These are phyloP conservation scores for Acleris sparsana DNA, from an alignment of 2,888 invertebrate species.

Conservation along the genomic window DNA sequence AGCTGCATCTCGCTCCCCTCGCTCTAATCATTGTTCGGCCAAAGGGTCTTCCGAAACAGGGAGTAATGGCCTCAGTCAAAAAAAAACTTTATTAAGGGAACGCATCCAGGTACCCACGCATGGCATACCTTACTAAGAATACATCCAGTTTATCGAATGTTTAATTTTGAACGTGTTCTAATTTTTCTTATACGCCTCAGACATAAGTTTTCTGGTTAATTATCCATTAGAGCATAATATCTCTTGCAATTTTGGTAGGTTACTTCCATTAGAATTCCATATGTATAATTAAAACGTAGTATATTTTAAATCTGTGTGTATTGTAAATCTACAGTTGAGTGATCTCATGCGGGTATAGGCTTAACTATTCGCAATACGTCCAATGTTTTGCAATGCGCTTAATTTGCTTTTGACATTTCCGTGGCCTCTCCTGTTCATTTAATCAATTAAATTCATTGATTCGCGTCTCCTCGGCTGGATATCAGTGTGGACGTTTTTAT, in stretches of 20 bases:
- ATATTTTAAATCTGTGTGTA: too few species aligned
- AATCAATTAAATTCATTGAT: slow-evolving; percentile 61
- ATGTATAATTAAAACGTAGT: too few species aligned
- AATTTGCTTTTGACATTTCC: slow-evolving; percentile 47
- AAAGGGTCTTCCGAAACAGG: slow-evolving; percentile 76
- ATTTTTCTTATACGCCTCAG: not conserved
- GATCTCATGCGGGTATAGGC: slow-evolving; percentile 56
- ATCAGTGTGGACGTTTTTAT: not conserved
- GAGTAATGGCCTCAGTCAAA: slow-evolving; percentile 72
- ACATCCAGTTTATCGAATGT: slow-evolving; percentile 19
- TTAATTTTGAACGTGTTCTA: not conserved
- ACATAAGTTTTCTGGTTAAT: not conserved
- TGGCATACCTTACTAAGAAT: slow-evolving; percentile 37
- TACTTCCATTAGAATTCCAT: too few species aligned
- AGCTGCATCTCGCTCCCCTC: slow-evolving; percentile 79
- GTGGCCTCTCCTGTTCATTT: slow-evolving; percentile 49
- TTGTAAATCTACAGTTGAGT: not conserved
- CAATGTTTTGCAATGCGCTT: slow-evolving; percentile 54
- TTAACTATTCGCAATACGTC: slow-evolving; percentile 54
- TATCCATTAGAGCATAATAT: too few species aligned
- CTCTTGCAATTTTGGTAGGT: too few species aligned
- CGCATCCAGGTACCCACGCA: slow-evolving; percentile 73
- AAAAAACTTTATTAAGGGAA: slow-evolving; percentile 63
- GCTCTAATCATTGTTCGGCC: slow-evolving; percentile 75
- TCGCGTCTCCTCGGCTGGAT: slow-evolving; percentile 39